phyloP scores from a whole-genome alignment of 2,113 vertebrate species.

The Vicugna pacos region DNA sequence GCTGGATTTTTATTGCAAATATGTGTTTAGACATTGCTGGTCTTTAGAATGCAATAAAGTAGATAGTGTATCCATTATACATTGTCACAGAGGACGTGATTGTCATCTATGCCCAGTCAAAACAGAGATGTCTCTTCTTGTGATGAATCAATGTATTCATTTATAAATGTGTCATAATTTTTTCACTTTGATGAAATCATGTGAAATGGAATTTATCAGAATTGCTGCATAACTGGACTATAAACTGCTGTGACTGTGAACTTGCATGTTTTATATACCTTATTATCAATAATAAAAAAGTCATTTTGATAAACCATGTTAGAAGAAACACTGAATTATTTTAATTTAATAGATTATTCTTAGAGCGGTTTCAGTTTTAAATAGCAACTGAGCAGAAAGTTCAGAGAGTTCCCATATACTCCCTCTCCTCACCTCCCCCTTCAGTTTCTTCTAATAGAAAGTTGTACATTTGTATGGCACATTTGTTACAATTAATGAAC shows the following conservation, averaged over 20 bases:
- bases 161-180: background rate
- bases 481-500: background rate
- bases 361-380: background rate
- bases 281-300: constrained; percentile 9
- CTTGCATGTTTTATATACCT: background rate
- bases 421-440: background rate
- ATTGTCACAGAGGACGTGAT: background rate
- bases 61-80: background rate
- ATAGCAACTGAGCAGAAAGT: background rate
- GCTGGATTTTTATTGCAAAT: background rate
- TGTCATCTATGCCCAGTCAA: background rate
- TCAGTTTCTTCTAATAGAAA: background rate
- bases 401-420: background rate
- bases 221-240: background rate
- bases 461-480: background rate
- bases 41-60: background rate
- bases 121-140: background rate
- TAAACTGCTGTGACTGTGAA: background rate
- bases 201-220: background rate
- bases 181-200: background rate
- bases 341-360: background rate
- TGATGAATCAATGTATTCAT: background rate
- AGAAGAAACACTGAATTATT: background rate
- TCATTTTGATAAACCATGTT: background rate
- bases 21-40: background rate